Conservation (phyloP, 1,140 invertebrate species). For the Bombus ignitus region DNA sequence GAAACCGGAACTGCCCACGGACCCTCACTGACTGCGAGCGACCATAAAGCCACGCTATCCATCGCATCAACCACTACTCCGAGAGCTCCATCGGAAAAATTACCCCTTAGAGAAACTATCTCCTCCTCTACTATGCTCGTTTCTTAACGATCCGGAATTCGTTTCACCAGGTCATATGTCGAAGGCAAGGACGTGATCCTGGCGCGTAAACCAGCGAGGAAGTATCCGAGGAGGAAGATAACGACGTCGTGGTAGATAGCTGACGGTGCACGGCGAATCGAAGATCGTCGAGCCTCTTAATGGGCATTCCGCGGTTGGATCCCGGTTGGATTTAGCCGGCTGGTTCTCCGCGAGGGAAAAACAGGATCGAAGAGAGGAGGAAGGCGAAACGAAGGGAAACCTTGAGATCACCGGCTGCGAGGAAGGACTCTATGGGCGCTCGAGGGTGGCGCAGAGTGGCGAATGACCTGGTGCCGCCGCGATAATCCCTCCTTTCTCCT, state of each 20-base stretch:
- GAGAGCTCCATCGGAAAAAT: not conserved
- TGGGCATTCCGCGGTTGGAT: constrained; percentile 51
- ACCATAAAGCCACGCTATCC: not conserved
- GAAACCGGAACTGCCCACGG: not conserved
- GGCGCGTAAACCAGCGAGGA: not conserved
- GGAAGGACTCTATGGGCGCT: constrained; percentile 50
- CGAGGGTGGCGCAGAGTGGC: constrained; percentile 30
- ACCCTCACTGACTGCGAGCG: not conserved
- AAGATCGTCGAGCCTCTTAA: constrained; percentile 47
- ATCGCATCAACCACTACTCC: not conserved
- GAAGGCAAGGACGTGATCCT: not conserved
- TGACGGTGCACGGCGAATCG: constrained; percentile 15
- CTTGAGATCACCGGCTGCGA: constrained; percentile 45
- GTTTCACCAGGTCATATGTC: not conserved
- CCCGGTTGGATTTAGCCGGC: constrained; percentile 54
- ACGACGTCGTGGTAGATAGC: constrained; percentile 28
- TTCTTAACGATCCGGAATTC: not conserved
- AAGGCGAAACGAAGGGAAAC: not conserved
- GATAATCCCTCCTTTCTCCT: constrained; percentile 28
- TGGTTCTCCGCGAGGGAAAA: constrained; percentile 34
- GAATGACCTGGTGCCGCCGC: constrained; percentile 42
- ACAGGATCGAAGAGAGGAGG: constrained; percentile 37
- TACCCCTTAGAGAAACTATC: not conserved
- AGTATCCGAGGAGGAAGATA: not conserved
- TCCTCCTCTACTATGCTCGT: not conserved